Evolutionary conservation across 2,888 invertebrate species (phyloP), one percentile per base, ranked within the genome.

Genomic region (Epistrophe eligans): DNA sequence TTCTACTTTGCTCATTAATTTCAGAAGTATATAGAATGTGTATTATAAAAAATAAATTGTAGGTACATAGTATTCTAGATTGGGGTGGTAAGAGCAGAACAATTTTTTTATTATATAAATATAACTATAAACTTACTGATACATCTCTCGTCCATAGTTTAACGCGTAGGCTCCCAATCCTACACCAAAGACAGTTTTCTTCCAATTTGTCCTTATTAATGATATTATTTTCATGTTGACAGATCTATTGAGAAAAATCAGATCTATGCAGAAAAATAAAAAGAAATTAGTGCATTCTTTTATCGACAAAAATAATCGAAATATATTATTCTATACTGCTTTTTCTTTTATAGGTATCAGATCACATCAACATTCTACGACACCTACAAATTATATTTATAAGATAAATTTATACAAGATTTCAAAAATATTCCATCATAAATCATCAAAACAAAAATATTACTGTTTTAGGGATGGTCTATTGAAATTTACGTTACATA

Each of bases 131-230:
- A 93, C 95, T 94, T 94, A 98, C 98, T 96, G 95, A 91, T 96
- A 95, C 93, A 95, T 94, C 90, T 96, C 95, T 91, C 95, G 95
- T 2, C 94, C 93, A 91, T 95, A 97, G 77, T 95, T 94, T 11
- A 94, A 93, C 9, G 96, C 97, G 92, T 97, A 98, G 28, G 95
- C 93, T 35, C 96, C 90, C 6, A 95, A 94, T 67, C 95, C 93
- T 24, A 95, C 94, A 50, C 95, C 96, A 90, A 98, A 95, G 0
- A 95, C 92, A 0, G 97, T 96, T 91, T 98, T 98, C 91, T 98
- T 98, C 98, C 98, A 98, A 92, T 98, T 95, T 92, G 90, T 91
- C 77, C 89, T 88, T 19, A 91, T 72, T 45, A 40, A 8, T 19
- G 43, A 38, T 32, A 55, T 17, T 35, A 71, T 45, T 15, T 43